A percentile compares a stretch with the other conserved stretches of the same genome.
Conservation (phyloP, 2,113 vertebrate species). For the Saccopteryx bilineata region DNA sequence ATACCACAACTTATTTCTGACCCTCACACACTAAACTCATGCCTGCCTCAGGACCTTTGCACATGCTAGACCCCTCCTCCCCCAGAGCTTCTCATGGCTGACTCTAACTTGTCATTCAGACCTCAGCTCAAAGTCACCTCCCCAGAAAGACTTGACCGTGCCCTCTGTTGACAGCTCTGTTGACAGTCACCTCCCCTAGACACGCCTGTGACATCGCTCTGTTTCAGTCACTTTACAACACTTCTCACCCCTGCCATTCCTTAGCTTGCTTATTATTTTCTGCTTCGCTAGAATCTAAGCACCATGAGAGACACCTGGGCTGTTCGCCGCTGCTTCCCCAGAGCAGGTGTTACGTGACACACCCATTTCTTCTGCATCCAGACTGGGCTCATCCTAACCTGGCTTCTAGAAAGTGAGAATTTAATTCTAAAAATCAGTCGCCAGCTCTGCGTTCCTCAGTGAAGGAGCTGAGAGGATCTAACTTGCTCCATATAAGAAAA, state of each 20-base stretch:
- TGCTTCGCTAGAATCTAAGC: neutral
- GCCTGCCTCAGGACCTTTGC: neutral
- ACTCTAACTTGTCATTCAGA: neutral
- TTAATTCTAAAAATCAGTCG: neutral
- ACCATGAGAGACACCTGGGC: neutral
- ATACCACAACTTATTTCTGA: neutral
- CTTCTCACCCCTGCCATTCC: neutral
- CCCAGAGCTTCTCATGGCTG: neutral
- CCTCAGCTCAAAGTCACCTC: neutral
- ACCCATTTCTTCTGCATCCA: neutral
- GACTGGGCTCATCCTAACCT: neutral
- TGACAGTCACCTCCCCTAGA: neutral
- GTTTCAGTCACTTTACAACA: neutral
- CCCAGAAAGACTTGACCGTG: neutral
- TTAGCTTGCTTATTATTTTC: neutral
- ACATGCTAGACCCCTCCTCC: neutral
- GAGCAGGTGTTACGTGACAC: neutral
- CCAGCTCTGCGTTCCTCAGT: neutral
- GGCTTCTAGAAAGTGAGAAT: neutral
- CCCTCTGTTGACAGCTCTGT: neutral
- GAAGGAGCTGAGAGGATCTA: neutral
- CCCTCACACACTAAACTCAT: neutral
- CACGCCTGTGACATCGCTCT: accelerated
- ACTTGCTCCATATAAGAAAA: neutral
- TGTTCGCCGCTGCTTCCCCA: neutral